phyloP scores from a whole-genome alignment of 35 echinoderm and acorn worm species.

The Heliocidaris tuberculata region DNA sequence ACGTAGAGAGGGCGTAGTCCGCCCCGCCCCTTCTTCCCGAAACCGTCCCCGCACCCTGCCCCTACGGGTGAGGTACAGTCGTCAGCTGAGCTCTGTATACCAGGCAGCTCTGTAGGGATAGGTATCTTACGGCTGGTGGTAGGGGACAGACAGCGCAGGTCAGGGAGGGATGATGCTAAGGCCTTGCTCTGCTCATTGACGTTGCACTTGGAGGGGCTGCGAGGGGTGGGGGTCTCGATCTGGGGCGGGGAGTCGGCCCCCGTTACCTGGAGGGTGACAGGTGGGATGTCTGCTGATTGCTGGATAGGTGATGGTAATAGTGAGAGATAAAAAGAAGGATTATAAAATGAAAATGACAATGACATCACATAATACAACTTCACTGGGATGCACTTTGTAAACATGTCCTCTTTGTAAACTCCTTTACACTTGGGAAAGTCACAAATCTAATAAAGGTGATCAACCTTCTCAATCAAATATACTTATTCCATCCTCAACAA shows the following conservation, averaged over 20 bases:
- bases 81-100: constrained; percentile 69
- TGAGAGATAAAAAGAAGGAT: neutral
- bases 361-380: no score
- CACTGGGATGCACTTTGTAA: no score
- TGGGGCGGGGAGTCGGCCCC: constrained; percentile 55
- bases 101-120: constrained; percentile 88
- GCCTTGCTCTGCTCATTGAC: constrained; percentile 42
- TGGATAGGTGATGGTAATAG: neutral
- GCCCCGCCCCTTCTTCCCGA: constrained; percentile 40
- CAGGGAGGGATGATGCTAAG: constrained; percentile 44
- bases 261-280: constrained; percentile 68
- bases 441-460: no score
- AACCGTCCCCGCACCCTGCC: neutral
- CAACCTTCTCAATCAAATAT: no score
- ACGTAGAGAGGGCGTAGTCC: constrained; percentile 67
- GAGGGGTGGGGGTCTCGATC: constrained; percentile 46
- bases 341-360: no score
- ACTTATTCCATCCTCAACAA: no score
- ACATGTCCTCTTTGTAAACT: no score
- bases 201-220: constrained; percentile 55
- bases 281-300: constrained; percentile 48
- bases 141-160: constrained; percentile 62
- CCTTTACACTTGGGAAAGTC: no score
- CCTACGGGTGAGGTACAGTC: constrained; percentile 26
- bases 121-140: constrained; percentile 58